A percentile compares a stretch with the other conserved stretches of the same genome.
phyloP scores from a whole-genome alignment of 2,888 invertebrate species.

The Brachypalpus laphriformis region DNA sequence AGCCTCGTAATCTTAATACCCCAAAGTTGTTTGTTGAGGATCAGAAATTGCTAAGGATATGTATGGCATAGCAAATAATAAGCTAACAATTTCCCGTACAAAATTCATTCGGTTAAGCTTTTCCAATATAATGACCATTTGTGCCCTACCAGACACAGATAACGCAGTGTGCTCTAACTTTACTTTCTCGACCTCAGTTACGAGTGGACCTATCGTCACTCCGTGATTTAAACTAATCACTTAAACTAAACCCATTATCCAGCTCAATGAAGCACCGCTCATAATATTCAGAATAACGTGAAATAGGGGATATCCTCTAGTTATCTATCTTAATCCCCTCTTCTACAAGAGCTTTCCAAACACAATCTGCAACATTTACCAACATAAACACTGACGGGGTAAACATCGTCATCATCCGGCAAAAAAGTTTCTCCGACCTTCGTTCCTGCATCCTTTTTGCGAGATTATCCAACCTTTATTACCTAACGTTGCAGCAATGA shows the following conservation, averaged over 20 bases:
- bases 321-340: neutral
- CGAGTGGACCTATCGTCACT: neutral
- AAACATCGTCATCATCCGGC: neutral
- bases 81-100: no score
- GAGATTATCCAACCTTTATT: slow-evolving; percentile 64
- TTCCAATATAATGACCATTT: no score
- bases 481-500: slow-evolving; percentile 63
- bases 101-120: no score
- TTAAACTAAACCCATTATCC: neutral
- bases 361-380: slow-evolving; percentile 6
- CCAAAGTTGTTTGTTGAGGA: no score
- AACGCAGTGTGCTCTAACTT: no score
- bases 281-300: neutral
- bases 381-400: neutral
- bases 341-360: neutral
- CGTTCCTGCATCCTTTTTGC: slow-evolving; percentile 3
- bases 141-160: no score
- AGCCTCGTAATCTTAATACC: no score
- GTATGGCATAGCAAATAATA: no score
- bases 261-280: neutral
- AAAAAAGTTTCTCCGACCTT: neutral
- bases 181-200: no score
- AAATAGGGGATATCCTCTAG: neutral
- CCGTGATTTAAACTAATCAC: neutral
- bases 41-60: no score